These are phyloP conservation scores for Lophius piscatorius DNA, from an alignment of 2,113 vertebrate species.

Conservation along the genomic window DNA sequence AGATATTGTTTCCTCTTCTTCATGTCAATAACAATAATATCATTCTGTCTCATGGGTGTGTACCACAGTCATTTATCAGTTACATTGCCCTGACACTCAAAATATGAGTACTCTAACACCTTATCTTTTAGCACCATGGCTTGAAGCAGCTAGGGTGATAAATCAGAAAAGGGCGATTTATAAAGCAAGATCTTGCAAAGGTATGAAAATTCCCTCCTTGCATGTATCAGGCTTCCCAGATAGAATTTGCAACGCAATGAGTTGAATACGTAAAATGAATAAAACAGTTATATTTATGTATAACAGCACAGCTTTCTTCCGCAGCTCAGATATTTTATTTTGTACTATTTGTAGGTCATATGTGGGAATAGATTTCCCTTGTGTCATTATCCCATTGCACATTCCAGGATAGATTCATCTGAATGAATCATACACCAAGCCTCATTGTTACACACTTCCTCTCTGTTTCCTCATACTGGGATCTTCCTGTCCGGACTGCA, in stretches of 20 bases:
- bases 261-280: conserved; percentile 26
- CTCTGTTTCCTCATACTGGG: conserved; percentile 41
- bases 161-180: conserved; percentile 5
- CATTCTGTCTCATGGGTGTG: too few species aligned
- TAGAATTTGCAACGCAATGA: conserved; percentile 26
- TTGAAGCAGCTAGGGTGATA: conserved; percentile 6
- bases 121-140: conserved; percentile 36
- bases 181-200: not conserved
- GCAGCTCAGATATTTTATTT: conserved; percentile 11
- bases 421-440: conserved; percentile 59
- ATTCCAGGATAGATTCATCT: conserved; percentile 39
- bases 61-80: not conserved
- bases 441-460: conserved; percentile 54
- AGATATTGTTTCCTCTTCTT: conserved; percentile 50
- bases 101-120: conserved; percentile 10
- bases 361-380: conserved; percentile 1
- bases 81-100: conserved; percentile 11
- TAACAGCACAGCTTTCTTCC: not conserved
- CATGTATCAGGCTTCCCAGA: not conserved
- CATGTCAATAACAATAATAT: conserved; percentile 45
- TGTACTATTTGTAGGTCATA: not conserved
- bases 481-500: conserved; percentile 64
- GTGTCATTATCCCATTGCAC: conserved; percentile 48
- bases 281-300: conserved; percentile 39
- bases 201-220: conserved; percentile 5